Conservation (phyloP, 2,113 vertebrate species). For the Telmatochromis sp. region DNA sequence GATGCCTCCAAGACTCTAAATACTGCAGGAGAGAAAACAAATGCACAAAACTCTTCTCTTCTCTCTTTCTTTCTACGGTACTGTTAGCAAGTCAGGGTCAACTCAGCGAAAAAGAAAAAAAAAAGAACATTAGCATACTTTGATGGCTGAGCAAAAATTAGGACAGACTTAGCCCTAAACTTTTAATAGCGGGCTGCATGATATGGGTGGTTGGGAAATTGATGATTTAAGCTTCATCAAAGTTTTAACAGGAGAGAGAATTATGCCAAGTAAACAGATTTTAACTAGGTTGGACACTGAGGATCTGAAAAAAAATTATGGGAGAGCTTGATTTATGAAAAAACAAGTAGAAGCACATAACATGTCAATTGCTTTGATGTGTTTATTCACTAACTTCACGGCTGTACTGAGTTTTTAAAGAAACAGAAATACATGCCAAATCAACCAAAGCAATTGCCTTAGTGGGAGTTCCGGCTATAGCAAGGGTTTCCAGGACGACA, state of each 20-base stretch:
- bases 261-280: conserved; percentile 17
- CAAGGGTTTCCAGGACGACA: neutral
- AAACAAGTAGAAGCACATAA: neutral
- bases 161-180: neutral
- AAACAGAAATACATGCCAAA: neutral
- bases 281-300: conserved; percentile 9
- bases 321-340: neutral
- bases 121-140: conserved; percentile 3
- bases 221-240: conserved; percentile 28
- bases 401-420: neutral
- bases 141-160: conserved; percentile 14
- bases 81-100: conserved; percentile 17
- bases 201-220: conserved; percentile 13
- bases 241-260: conserved; percentile 2
- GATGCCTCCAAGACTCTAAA: conserved; percentile 6
- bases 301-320: neutral
- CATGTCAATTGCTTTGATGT: neutral
- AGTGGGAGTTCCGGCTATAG: neutral
- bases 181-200: conserved; percentile 21
- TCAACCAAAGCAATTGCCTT: neutral
- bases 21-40: neutral
- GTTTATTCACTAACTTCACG: neutral
- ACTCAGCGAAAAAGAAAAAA: neutral
- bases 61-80: neutral
- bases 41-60: neutral